Conservation (phyloP, 2,113 vertebrate species). For the Oreochromis spilurus region DNA sequence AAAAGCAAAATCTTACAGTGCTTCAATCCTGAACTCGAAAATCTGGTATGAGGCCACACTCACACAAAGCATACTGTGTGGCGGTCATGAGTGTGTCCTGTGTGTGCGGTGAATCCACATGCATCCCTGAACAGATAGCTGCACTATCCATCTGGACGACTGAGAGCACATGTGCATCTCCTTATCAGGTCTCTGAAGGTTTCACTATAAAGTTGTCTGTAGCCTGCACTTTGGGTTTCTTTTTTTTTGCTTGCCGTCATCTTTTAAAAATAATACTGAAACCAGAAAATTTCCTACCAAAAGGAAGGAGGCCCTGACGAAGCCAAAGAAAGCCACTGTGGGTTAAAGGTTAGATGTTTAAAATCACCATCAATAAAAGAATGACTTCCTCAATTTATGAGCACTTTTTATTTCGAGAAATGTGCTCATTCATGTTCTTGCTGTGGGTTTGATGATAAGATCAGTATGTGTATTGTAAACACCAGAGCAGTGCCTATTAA, state of each 20-base stretch:
- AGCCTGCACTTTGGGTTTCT: background rate
- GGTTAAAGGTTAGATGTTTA: background rate
- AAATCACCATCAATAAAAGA: background rate
- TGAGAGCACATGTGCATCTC: constrained; percentile 8
- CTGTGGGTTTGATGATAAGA: background rate
- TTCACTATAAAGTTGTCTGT: background rate
- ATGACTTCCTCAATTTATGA: background rate
- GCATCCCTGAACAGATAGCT: background rate
- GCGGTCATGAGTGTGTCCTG: background rate
- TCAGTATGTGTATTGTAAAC: background rate
- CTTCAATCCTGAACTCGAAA: background rate
- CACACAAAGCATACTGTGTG: background rate
- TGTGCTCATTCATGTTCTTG: background rate
- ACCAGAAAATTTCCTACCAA: background rate
- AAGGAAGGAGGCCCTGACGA: background rate
- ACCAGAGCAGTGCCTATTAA: background rate
- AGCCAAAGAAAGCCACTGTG: background rate
- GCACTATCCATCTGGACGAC: background rate
- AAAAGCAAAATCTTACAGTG: background rate
- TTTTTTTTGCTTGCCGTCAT: background rate
- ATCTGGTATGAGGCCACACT: background rate
- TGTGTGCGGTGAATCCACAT: background rate
- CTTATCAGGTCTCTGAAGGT: background rate
- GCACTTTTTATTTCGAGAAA: background rate
- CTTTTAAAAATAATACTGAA: background rate